Evolutionary conservation across 1,140 invertebrate genomes (phyloP).

Genomic region (Chironomus tepperi): DNA sequence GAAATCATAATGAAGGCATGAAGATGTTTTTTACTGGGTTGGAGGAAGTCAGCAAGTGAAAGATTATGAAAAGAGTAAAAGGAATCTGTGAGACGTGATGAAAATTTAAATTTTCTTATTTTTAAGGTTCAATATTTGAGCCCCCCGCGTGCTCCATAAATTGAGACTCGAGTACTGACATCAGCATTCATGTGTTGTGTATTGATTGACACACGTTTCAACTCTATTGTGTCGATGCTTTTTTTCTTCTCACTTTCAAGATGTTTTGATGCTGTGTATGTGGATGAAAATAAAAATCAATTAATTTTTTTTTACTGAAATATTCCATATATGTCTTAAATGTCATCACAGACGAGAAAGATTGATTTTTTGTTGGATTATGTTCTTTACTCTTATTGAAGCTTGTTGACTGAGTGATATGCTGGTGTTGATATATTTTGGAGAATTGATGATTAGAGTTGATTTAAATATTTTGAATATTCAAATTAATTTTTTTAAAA

Average conservation of each 20-base stretch:
- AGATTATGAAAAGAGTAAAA: not conserved
- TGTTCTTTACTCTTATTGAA: too few relatives aligned
- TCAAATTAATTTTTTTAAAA: too few relatives aligned
- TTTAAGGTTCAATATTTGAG: not conserved
- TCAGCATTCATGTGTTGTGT: constrained; percentile 7
- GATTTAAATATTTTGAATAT: too few relatives aligned
- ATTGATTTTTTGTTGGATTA: not conserved
- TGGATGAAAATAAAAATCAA: not conserved
- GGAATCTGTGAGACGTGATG: not conserved
- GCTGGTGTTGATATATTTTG: too few relatives aligned
- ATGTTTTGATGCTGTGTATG: not conserved
- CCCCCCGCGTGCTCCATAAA: not conserved
- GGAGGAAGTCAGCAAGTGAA: not conserved
- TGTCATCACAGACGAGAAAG: not conserved
- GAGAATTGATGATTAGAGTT: too few relatives aligned
- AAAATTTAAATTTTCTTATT: not conserved
- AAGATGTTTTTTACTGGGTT: not conserved
- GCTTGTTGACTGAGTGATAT: too few relatives aligned
- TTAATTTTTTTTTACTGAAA: not conserved
- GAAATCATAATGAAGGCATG: not conserved
- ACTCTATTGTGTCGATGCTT: not conserved
- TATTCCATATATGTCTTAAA: not conserved
- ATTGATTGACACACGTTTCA: constrained; percentile 12
- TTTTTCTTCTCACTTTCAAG: not conserved
- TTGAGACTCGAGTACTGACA: not conserved